These are phyloP conservation scores for Neofelis nebulosa DNA, from an alignment of 2,113 vertebrate genomes.

Conservation along the genomic window DNA sequence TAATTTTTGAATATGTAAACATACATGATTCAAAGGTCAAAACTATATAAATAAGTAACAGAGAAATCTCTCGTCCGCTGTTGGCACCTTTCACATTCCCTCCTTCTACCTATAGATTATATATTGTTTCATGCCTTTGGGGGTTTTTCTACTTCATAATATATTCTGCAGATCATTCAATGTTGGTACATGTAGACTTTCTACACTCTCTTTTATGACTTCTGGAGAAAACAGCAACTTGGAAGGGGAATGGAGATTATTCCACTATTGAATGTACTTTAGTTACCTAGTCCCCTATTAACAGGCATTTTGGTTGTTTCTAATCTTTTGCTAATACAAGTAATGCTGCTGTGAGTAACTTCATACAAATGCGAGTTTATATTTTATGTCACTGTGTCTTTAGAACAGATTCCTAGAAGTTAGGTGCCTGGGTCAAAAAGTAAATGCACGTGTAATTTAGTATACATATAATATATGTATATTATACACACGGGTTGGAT, in stretches of 20 bases:
- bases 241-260: neutral
- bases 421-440: neutral
- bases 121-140: neutral
- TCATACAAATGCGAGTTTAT: neutral
- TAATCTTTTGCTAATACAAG: neutral
- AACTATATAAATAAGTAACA: constrained; percentile 2
- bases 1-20: constrained; percentile 25
- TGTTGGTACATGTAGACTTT: neutral
- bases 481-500: neutral
- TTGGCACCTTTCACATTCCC: neutral
- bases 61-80: neutral
- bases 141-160: neutral
- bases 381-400: neutral
- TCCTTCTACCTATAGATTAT: neutral
- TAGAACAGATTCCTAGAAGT: constrained; percentile 11
- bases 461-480: too few relatives aligned
- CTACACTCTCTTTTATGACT: constrained; percentile 15
- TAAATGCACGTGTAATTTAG: neutral
- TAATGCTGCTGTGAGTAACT: neutral
- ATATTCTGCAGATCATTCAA: neutral
- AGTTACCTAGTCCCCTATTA: neutral
- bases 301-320: neutral
- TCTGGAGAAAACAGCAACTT: neutral
- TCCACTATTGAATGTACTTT: neutral
- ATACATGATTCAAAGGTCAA: neutral